Evolutionary conservation across 2,797 vertebrate species (phyloP), one percentile per base, ranked within the genome.

Genomic region (Poeciliopsis presidionis): DNA sequence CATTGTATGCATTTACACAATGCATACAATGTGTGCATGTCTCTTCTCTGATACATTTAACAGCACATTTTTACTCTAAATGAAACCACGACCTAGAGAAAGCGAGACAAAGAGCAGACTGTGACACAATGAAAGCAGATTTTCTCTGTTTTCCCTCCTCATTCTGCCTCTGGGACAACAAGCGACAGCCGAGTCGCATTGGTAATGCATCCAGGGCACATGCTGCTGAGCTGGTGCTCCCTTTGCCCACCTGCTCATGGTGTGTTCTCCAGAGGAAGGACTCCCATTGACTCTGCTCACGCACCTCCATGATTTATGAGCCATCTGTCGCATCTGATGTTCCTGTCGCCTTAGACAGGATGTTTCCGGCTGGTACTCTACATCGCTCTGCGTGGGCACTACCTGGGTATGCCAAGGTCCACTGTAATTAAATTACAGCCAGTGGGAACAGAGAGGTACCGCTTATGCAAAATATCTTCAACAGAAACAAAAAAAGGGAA

Each of bases 251-350:
- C 91, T 92, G 88, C 91, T 93, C 90, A 75, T 86, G 79, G 86
- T 59, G 80, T 75, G 85, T 84, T 92, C 92, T 94, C 93, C 89
- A 91, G 93, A 93, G 91, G 87, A 92, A 92, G 89, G 86, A 88
- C 89, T 91, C 92, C 92, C 82, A 84, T 93, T 84, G 85, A 90
- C 90, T 83, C 89, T 72, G 78, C 76, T 86, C 88, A 86, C 80
- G 89, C 91, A 94, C 92, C 90, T 95, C 89, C 92, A 95, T 95
- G 94, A 96, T 95, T 95, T 94, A 95, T 95, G 94, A 95, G 94
- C 95, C 95, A 96, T 96, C 95, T 96, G 96, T 93, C 92, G 83
- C 72, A 81, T 95, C 94, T 94, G 94, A 95, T 95, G 94, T 93
- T 95, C 93, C 92, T 89, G 91, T 91, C 92, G 92, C 86, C 92